phyloP scores from a whole-genome alignment of 2,888 invertebrate genomes.

The Digitonthophagus gazella region DNA sequence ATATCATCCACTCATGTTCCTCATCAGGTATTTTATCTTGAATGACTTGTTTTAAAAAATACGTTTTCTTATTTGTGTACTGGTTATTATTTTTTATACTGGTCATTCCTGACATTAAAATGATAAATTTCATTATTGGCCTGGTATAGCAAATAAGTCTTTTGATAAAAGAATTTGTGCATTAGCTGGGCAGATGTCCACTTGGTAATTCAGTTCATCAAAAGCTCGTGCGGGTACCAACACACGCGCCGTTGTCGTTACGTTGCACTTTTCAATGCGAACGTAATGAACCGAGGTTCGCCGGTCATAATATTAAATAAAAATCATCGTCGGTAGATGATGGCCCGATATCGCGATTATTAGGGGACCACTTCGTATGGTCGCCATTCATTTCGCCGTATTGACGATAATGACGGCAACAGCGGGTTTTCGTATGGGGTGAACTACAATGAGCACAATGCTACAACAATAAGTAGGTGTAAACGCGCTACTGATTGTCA shows the following conservation, averaged over 20 bases:
- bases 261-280: background rate
- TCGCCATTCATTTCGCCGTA: background rate
- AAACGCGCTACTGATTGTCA: background rate
- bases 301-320: background rate
- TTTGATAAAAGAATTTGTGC: too few species aligned
- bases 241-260: background rate
- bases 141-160: too few species aligned
- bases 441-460: background rate
- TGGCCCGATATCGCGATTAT: background rate
- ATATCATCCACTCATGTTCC: too few species aligned
- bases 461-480: background rate
- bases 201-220: background rate
- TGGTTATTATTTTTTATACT: too few species aligned
- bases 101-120: too few species aligned
- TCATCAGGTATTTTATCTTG: too few species aligned
- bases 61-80: too few species aligned
- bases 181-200: background rate
- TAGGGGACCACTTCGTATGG: background rate
- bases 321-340: background rate
- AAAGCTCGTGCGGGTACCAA: background rate
- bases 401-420: background rate
- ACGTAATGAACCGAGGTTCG: background rate
- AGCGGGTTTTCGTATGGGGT: background rate
- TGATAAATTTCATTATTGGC: too few species aligned
- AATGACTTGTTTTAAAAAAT: too few species aligned